These are phyloP conservation scores for Osedax frankpressi DNA, from an alignment of 2,888 invertebrate species.

Conservation along the genomic window DNA sequence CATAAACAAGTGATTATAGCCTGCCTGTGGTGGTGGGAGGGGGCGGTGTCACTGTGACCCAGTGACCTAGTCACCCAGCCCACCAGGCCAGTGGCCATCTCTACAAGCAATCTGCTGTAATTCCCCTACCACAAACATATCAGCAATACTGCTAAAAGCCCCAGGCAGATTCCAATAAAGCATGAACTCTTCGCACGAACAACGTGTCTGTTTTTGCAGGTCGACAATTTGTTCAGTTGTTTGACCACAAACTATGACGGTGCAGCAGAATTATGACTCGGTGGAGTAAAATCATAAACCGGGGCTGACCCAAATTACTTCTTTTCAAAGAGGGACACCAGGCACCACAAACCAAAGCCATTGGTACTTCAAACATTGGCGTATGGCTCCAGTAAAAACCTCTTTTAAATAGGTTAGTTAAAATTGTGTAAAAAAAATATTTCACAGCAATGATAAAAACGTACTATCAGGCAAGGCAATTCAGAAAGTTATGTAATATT, in stretches of 20 bases:
- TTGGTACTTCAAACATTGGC: background rate
- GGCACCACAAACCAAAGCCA: background rate
- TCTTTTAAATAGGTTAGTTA: background rate
- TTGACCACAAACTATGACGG: background rate
- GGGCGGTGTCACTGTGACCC: background rate
- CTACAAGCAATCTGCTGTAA: constrained; percentile 1
- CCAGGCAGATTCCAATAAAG: background rate
- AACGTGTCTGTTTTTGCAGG: background rate
- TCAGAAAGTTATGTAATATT: background rate
- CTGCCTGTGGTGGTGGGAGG: background rate
- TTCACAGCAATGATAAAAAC: background rate
- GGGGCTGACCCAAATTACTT: background rate
- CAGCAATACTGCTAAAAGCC: background rate
- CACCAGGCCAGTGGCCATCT: background rate
- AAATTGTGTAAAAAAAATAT: background rate
- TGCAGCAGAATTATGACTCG: background rate
- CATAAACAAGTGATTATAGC: constrained; percentile 8
- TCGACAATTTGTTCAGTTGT: background rate
- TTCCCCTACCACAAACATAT: background rate
- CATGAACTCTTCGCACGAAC: background rate
- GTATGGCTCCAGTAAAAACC: background rate
- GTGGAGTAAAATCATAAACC: background rate
- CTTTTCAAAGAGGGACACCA: background rate
- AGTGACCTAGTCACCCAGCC: constrained; percentile 9
- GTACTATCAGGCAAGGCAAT: background rate